These are phyloP conservation scores for Tenodera sinensis DNA, from an alignment of 2,888 invertebrate genomes.

Conservation along the genomic window DNA sequence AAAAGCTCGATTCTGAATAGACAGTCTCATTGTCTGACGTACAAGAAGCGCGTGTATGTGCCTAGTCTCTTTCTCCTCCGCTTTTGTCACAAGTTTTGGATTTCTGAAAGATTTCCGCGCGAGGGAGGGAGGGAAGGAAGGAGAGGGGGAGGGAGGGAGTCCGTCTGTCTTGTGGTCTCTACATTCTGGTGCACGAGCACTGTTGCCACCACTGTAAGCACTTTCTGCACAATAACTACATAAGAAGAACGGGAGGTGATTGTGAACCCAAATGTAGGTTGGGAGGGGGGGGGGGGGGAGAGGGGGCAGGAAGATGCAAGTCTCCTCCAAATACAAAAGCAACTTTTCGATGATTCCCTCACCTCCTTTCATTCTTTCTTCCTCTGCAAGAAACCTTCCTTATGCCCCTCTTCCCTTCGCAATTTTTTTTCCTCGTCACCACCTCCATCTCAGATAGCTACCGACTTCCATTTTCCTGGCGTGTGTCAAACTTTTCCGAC, in stretches of 20 bases:
- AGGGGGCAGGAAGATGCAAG: neutral
- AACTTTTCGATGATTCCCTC: conserved; percentile 21
- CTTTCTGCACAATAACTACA: conserved; percentile 15
- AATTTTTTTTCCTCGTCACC: conserved; percentile 10
- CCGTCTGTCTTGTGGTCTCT: neutral
- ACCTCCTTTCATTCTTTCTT: neutral
- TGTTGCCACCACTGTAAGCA: conserved; percentile 4
- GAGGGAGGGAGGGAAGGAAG: neutral
- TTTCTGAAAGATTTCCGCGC: conserved; percentile 24
- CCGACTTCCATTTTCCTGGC: conserved; percentile 27
- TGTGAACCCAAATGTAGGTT: neutral
- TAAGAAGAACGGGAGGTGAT: neutral
- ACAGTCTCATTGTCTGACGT: conserved; percentile 31
- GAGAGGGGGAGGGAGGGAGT: neutral
- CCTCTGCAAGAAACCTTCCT: neutral
- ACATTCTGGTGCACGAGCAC: neutral
- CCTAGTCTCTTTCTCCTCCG: conserved; percentile 24
- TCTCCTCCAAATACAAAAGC: conserved; percentile 26
- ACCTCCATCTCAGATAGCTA: conserved; percentile 20
- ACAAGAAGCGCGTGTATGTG: conserved; percentile 21
- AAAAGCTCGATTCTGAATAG: conserved; percentile 31
- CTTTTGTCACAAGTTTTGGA: conserved; percentile 28
- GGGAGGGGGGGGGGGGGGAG: no score
- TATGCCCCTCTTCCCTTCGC: neutral
- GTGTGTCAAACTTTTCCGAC: conserved; percentile 28